Percentiles rank a stretch among this genome's conserved stretches.
Conservation (phyloP, 2,797 vertebrate species). For the Leucoraja ocellata region DNA sequence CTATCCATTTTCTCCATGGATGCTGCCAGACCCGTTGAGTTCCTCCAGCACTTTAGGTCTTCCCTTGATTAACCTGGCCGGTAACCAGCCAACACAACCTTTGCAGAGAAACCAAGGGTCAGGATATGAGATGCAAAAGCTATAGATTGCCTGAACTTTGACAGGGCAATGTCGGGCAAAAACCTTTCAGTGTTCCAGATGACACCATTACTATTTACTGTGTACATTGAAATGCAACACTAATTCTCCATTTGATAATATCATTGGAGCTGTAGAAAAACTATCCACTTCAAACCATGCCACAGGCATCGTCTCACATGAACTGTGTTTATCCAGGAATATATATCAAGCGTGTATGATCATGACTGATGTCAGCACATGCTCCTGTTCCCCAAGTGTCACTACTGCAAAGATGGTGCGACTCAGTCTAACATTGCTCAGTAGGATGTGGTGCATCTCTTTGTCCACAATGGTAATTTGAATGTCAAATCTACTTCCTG, state of each 20-base stretch:
- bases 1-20: no score
- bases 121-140: background rate
- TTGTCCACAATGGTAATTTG: no score
- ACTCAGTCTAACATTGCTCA: background rate
- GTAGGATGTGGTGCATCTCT: background rate
- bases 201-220: background rate
- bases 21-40: no score
- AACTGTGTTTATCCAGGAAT: background rate
- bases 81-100: background rate
- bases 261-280: background rate
- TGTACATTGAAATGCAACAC: background rate
- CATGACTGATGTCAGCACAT: background rate
- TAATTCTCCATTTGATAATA: background rate
- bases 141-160: background rate
- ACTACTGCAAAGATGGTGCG: background rate
- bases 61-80: background rate
- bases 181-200: background rate
- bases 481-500: no score
- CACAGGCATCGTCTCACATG: background rate
- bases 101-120: background rate
- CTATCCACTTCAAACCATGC: background rate
- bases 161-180: background rate
- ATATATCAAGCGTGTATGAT: background rate
- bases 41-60: no score
- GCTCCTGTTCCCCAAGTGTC: background rate